Conservation (phyloP, 2,797 vertebrate species). For the Columba guinea region DNA sequence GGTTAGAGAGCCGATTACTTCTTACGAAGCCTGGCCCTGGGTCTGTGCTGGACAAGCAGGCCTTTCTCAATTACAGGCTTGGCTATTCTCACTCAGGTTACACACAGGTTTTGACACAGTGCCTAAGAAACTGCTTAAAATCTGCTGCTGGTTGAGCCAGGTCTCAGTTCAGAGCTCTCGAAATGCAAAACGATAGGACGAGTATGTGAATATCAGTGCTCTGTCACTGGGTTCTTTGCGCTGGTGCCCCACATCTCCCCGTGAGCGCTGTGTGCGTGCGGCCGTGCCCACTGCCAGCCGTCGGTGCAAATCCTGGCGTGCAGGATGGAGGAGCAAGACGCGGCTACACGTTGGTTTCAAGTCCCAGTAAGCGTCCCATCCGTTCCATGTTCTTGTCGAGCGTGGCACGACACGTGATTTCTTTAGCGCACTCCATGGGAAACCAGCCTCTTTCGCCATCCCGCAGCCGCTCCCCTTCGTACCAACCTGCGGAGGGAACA, state of each 20-base stretch:
- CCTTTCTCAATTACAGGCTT: rapidly evolving
- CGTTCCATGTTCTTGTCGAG: slow-evolving; percentile 95
- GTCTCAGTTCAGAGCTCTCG: neutral
- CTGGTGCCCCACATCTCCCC: neutral
- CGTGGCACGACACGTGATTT: slow-evolving; percentile 90
- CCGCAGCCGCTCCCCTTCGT: slow-evolving; percentile 90
- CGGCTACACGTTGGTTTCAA: slow-evolving; percentile 93
- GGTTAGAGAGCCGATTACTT: neutral
- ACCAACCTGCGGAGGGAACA: slow-evolving; percentile 84
- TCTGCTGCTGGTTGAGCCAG: neutral
- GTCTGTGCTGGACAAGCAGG: neutral
- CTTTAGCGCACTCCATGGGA: slow-evolving; percentile 86
- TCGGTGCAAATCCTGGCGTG: slow-evolving; percentile 38
- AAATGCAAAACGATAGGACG: rapidly evolving
- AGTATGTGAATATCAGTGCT: neutral
- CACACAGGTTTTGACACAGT: neutral
- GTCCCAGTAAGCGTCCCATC: slow-evolving; percentile 93
- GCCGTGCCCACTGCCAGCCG: neutral
- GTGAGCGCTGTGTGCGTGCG: neutral
- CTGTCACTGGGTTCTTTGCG: neutral
- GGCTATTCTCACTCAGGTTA: neutral
- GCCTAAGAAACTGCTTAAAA: neutral
- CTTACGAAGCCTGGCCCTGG: neutral
- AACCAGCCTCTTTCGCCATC: slow-evolving; percentile 96
- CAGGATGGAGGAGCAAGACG: neutral